Conservation (phyloP, 2,113 vertebrate genomes). For the Lagopus muta region DNA sequence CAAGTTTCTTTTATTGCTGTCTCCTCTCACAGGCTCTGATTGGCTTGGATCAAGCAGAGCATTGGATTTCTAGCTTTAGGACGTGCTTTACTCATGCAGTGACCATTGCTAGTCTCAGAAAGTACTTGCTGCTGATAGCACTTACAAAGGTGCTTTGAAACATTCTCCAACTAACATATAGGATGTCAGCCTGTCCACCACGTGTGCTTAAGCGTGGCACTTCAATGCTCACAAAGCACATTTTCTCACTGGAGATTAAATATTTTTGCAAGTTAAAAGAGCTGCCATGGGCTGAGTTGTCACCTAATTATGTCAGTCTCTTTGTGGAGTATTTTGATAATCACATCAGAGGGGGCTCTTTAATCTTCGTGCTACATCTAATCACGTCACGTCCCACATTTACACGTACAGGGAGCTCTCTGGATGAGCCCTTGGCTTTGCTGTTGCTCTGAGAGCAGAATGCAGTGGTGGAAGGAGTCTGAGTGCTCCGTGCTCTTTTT, state of each 20-base stretch:
- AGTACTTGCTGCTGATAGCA: background rate
- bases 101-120: background rate
- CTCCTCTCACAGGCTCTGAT: background rate
- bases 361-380: slow-evolving; percentile 32
- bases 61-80: background rate
- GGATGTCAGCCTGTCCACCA: background rate
- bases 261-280: slow-evolving; percentile 67
- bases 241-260: slow-evolving; percentile 46
- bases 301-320: slow-evolving; percentile 69
- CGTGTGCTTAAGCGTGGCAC: background rate
- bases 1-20: background rate
- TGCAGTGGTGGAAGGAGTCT: background rate
- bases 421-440: background rate
- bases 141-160: background rate
- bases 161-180: background rate
- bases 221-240: slow-evolving; percentile 4
- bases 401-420: background rate
- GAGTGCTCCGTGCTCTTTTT: background rate
- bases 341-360: slow-evolving; percentile 25
- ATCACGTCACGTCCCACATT: background rate
- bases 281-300: slow-evolving; percentile 66
- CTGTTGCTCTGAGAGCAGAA: background rate
- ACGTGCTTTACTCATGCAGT: background rate
- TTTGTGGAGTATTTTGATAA: slow-evolving; percentile 63
- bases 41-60: background rate